Evolutionary conservation across 2,888 invertebrate species (phyloP).

Genomic region (Oconnorella tubifera): DNA sequence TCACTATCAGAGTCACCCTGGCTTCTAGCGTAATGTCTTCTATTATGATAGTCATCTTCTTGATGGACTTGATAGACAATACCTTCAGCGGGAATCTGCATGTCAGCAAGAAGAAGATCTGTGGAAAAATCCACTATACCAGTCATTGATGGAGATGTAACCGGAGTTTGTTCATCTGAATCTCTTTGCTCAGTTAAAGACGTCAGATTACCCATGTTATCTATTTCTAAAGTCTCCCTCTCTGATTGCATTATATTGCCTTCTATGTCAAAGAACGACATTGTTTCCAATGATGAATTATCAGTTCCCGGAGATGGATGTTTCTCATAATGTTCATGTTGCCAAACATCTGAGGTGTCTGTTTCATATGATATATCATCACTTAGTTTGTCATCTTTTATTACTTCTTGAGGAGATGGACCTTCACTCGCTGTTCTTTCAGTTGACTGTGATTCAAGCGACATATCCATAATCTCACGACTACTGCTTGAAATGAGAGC

Average conservation of each 20-base stretch:
- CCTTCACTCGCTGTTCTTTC: constrained; percentile 9
- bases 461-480: constrained; percentile 16
- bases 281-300: neutral
- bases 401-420: constrained; percentile 7
- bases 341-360: constrained; percentile 9
- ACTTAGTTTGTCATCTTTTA: constrained; percentile 3
- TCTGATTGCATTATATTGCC: constrained; percentile 11
- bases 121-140: neutral
- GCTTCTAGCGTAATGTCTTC: neutral
- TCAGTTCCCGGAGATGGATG: constrained; percentile 4
- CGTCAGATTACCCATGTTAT: constrained; percentile 8
- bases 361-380: constrained; percentile 3
- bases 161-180: neutral
- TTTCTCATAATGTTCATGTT: constrained; percentile 8
- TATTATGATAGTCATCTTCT: no score
- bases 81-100: neutral
- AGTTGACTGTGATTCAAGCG: constrained; percentile 8
- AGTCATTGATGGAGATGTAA: neutral
- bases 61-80: neutral
- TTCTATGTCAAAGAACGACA: constrained; percentile 9
- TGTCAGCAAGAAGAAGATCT: neutral
- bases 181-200: no score
- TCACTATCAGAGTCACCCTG: neutral
- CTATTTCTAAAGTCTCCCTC: constrained; percentile 1
- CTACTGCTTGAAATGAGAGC: constrained; percentile 28